Base-by-base conservation (phyloP, 2,888 invertebrate species). In the Dolichopus griseipennis region DNA sequence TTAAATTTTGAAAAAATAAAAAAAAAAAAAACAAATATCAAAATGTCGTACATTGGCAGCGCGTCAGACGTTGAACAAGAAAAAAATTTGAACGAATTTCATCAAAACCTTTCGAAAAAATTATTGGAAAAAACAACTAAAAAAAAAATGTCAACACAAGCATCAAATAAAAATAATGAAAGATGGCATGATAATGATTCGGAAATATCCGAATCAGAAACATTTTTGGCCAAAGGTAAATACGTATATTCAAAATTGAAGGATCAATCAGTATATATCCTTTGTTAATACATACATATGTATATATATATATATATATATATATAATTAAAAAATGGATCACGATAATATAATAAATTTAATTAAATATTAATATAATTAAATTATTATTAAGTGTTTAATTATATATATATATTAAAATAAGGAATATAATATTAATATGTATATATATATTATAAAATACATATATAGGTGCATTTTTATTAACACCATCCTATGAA, bases 401-500 rank as follows among this genome's bases (percentile, higher is more conserved):
- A n/a, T n/a, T n/a, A n/a, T n/a, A n/a, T n/a, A n/a, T n/a, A n/a
- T n/a, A n/a, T n/a, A n/a, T n/a, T n/a, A n/a, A n/a, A n/a, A n/a
- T n/a, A n/a, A n/a, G n/a, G n/a, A n/a, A n/a, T n/a, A n/a, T n/a
- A n/a, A n/a, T n/a, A n/a, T n/a, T n/a, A 22, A 27, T 63, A 15
- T 15, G 15, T 15, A 4, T 41, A 15, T 67, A 69, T 69, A 33
- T 9, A 20, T n/a, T 22, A 66, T 21, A 21, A 37, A 64, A 34
- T 21, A 20, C 8, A 61, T 21, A 75, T 81, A 74, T 76, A 83
- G 88, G 88, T 66, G 92, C 92, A 62, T 93, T 93, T 80, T 86
- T 93, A 66, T 84, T 93, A 74, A 93, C 93, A 65, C 93, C 93
- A 63, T 92, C 92, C 67, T 91, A 92, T 82, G 92, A 93, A 77